phyloP scores from a whole-genome alignment of 2,797 vertebrate species.

The Pipistrellus kuhlii region DNA sequence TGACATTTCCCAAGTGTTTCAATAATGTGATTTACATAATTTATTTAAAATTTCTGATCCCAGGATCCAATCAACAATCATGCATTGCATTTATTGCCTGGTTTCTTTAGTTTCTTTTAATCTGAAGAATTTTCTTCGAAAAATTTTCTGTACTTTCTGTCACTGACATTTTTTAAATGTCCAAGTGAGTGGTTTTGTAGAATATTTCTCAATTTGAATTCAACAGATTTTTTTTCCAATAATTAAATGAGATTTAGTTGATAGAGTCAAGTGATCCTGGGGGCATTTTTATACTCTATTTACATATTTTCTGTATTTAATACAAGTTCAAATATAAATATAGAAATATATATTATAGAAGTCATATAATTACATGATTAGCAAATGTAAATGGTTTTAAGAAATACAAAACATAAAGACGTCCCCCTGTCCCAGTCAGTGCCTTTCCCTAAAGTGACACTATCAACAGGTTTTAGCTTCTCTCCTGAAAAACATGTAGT shows the following conservation, averaged over 20 bases:
- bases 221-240: constrained; percentile 12
- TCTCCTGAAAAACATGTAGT: not conserved
- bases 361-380: not conserved
- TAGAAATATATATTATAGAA: not conserved
- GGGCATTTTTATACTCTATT: not conserved
- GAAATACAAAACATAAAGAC: not conserved
- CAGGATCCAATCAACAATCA: not conserved
- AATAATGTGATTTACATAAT: not conserved
- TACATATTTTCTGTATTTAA: constrained; percentile 25
- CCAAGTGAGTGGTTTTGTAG: not conserved
- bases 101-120: not conserved
- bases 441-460: not conserved
- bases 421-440: not conserved
- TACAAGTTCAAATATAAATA: constrained; percentile 10
- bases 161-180: not conserved
- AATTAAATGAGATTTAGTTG: constrained; percentile 10
- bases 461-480: not conserved
- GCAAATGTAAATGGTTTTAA: constrained; percentile 37
- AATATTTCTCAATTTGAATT: constrained; percentile 14
- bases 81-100: not conserved
- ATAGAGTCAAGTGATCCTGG: not conserved
- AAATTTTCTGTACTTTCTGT: not conserved
- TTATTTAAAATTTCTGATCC: not conserved
- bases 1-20: not conserved
- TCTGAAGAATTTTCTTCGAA: not conserved